Evolutionary conservation across 2,797 vertebrate species (phyloP), one percentile per base, ranked within the genome.

Genomic region (Leptodactylus fallax): DNA sequence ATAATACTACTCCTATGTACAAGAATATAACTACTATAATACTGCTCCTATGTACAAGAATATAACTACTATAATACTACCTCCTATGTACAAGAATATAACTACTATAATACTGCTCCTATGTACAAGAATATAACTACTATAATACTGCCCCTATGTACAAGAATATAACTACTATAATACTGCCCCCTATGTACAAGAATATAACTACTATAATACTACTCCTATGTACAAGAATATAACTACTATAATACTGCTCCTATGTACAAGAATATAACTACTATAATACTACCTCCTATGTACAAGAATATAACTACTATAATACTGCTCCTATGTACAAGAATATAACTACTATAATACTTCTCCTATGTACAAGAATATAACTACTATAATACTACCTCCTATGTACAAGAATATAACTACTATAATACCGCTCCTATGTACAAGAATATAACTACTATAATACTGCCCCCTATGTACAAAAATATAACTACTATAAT

Each of bases 231-330:
- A 67, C 65, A 67, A 27, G 65, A 67, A 65, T 65, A 65, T 25
- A 63, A 65, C 23, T 65, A 65, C 63, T 65, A 65, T 65, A 65
- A 65, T 23, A 25, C 63, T 65, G 63, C 63, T 7, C 21, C 63
- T 25, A 65, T 65, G 9, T 65, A 65, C 63, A 65, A 65, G 63
- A 65, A 65, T 65, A 65, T 65, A 65, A 65, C 63, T 12, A 65
- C 63, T 65, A 65, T 65, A 65, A 65, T 65, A 65, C 49, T 51
- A 10, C 49, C 49, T 10, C 49, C 49, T 51, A 51, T 51, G 49
- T 51, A 51, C 49, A 51, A 9, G 49, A 51, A 51, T 60, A 51
- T 51, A 51, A 51, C 49, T 51, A 51, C 49, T 51, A 51, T 51
- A 51, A 51, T 51, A 51, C 49, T 51, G 49, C 49, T 10, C 49